A percentile compares a stretch with the other conserved stretches of the same genome.
phyloP scores from a whole-genome alignment of 2,797 vertebrate species.

The Scleropages formosus region DNA sequence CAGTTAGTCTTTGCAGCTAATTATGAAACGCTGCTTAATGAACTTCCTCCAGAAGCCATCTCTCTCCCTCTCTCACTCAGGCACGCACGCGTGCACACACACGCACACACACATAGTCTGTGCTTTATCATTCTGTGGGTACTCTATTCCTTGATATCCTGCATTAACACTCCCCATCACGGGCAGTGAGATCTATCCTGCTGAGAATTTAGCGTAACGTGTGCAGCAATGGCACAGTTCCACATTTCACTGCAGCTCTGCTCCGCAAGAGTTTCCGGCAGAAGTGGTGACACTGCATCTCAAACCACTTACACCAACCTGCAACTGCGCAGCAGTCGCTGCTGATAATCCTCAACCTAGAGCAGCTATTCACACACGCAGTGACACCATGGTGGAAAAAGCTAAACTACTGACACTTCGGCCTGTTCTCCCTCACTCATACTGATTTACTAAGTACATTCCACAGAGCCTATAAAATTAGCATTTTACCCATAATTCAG shows the following conservation, averaged over 20 bases:
- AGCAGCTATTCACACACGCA: not conserved
- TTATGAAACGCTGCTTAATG: constrained; percentile 60
- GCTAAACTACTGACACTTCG: not conserved
- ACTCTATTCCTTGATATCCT: constrained; percentile 45
- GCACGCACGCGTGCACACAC: constrained; percentile 33
- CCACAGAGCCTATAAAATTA: not conserved
- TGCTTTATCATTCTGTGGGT: constrained; percentile 36
- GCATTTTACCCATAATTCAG: not conserved
- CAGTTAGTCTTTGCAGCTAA: constrained; percentile 58
- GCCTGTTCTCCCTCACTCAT: not conserved
- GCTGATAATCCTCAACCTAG: constrained; percentile 40
- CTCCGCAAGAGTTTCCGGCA: constrained; percentile 35
- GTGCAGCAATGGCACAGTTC: constrained; percentile 40
- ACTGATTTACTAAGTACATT: not conserved
- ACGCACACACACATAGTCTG: constrained; percentile 40
- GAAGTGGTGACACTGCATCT: constrained; percentile 39
- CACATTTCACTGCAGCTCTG: constrained; percentile 37
- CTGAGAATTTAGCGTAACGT: constrained; percentile 43
- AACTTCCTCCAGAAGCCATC: constrained; percentile 53
- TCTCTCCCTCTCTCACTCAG: constrained; percentile 3
- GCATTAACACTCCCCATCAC: constrained; percentile 48
- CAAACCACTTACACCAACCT: constrained; percentile 36
- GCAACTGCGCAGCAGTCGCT: constrained; percentile 37
- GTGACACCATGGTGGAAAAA: not conserved
- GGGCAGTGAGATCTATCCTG: constrained; percentile 30